Evolutionary conservation across 2,888 invertebrate species (phyloP).

Genomic region (Schizaphis graminum): DNA sequence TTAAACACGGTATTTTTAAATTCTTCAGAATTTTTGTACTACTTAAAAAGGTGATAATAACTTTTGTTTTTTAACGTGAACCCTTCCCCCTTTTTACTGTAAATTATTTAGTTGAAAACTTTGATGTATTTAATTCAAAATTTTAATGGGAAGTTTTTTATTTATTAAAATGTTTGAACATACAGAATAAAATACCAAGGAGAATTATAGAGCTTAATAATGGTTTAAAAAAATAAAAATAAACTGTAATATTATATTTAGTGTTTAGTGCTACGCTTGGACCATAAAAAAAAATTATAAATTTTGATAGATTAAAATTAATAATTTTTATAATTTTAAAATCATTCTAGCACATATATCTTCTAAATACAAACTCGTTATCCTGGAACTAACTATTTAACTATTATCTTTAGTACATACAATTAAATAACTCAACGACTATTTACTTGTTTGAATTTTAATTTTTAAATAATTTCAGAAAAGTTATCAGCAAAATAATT

Average conservation of each 20-base stretch:
- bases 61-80: not conserved
- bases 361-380: not conserved
- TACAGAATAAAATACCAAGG: not conserved
- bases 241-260: not conserved
- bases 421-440: not conserved
- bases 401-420: not conserved
- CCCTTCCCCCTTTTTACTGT: not conserved
- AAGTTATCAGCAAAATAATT: not conserved
- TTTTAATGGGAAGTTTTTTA: not conserved
- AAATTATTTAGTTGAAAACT: not conserved
- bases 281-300: not conserved
- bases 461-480: not conserved
- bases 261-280: not conserved
- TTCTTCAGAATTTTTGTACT: not conserved
- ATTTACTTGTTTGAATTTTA: not conserved
- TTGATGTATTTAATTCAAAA: not conserved
- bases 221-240: not conserved
- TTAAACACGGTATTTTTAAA: not conserved
- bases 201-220: not conserved
- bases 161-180: not conserved
- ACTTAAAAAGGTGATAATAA: not conserved
- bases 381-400: not conserved
- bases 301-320: not conserved
- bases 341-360: not conserved
- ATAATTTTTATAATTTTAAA: not conserved